Percentiles rank a stretch among this genome's conserved stretches.
phyloP scores from a whole-genome alignment of 2,888 invertebrate genomes.

The Cenopis cana region DNA sequence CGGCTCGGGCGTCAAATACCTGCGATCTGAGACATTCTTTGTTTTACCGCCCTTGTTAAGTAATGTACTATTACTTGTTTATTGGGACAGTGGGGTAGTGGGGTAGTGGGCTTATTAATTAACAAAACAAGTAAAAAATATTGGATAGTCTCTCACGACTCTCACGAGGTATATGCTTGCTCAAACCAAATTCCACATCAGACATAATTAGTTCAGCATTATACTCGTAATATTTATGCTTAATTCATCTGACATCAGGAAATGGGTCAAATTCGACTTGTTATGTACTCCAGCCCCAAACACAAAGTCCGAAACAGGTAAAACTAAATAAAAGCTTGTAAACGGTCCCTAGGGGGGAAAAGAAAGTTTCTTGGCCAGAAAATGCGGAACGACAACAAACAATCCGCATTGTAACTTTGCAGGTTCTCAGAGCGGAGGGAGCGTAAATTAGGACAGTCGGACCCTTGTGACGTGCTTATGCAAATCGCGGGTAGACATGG shows the following conservation, averaged over 20 bases:
- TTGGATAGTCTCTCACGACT: too few species aligned
- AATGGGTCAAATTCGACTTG: not conserved
- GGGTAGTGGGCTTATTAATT: not conserved
- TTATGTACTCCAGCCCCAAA: not conserved
- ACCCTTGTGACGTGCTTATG: conserved; percentile 17
- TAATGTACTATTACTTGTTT: too few species aligned
- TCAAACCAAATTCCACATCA: conserved; percentile 9
- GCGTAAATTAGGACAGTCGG: conserved; percentile 17
- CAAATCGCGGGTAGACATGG: conserved; percentile 17
- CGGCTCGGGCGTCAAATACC: too few species aligned
- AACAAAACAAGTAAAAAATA: not conserved
- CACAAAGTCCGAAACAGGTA: not conserved
- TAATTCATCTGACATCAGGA: not conserved
- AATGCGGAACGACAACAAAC: conserved; percentile 7
- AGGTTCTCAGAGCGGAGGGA: conserved; percentile 11
- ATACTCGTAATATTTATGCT: too few species aligned
- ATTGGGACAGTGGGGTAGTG: too few species aligned
- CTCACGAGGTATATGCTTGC: not conserved
- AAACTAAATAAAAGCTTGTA: not conserved
- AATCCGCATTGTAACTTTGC: conserved; percentile 24
- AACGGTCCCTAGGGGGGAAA: not conserved
- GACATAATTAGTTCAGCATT: too few species aligned
- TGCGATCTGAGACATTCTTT: too few species aligned
- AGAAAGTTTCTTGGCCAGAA: conserved; percentile 14
- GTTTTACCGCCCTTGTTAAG: too few species aligned